These are phyloP conservation scores for Holcopasites calliopsidis DNA, from an alignment of 1,140 invertebrate species.

Conservation along the genomic window DNA sequence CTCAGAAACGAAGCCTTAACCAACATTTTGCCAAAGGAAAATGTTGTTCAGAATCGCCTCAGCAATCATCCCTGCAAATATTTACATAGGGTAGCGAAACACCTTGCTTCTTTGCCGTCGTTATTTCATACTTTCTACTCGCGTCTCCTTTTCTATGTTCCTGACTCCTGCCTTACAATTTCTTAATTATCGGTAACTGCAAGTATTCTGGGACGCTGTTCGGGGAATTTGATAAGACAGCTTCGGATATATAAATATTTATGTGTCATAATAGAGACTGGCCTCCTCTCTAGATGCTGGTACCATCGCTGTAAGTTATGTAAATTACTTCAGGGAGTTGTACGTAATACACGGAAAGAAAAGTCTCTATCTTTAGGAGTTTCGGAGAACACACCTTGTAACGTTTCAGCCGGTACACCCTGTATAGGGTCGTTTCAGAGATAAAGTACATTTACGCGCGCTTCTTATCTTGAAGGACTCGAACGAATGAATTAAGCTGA, in stretches of 20 bases:
- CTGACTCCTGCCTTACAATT: too few relatives aligned
- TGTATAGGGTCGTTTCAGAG: background rate
- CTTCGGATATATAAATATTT: background rate
- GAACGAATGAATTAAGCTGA: background rate
- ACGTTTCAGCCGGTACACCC: background rate
- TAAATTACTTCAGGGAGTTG: background rate
- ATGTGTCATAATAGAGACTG: background rate
- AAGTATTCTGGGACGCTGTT: too few relatives aligned
- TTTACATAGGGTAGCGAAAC: too few relatives aligned
- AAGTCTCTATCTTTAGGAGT: background rate
- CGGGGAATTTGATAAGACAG: background rate
- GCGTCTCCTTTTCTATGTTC: too few relatives aligned
- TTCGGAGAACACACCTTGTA: background rate
- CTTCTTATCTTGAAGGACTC: background rate
- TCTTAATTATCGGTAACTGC: too few relatives aligned
- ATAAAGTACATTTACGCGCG: background rate
- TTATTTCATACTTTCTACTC: too few relatives aligned
- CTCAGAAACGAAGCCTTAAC: too few relatives aligned
- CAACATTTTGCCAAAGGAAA: too few relatives aligned
- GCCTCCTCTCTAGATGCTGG: background rate
- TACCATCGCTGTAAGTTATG: background rate
- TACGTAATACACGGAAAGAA: background rate
- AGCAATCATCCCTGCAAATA: too few relatives aligned
- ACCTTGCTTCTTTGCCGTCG: too few relatives aligned
- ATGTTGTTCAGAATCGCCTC: too few relatives aligned